Conservation (phyloP, 2,888 invertebrate genomes). For the Mythimna impura region DNA sequence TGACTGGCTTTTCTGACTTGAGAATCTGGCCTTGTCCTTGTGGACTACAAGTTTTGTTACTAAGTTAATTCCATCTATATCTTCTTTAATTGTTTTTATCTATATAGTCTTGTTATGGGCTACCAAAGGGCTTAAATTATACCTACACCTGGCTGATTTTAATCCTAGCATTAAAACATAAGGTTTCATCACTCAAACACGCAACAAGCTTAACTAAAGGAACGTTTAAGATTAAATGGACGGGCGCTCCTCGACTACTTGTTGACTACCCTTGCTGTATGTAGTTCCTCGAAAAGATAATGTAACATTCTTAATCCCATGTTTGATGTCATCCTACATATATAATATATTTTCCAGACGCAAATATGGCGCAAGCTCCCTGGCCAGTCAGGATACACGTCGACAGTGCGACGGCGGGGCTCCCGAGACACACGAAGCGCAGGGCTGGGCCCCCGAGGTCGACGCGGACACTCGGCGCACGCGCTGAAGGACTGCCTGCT, state of each 20-base stretch:
- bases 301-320: background rate
- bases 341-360: constrained; percentile 66
- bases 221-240: constrained; percentile 4
- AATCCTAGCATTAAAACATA: constrained; percentile 7
- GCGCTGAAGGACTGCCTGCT: constrained; percentile 95
- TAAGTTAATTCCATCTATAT: background rate
- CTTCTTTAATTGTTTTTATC: background rate
- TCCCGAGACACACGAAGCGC: constrained; percentile 85
- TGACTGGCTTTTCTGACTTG: too few species aligned
- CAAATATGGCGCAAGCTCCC: constrained; percentile 90
- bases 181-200: constrained; percentile 13
- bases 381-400: constrained; percentile 88
- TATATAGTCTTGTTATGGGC: background rate
- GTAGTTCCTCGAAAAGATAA: too few species aligned
- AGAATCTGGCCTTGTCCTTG: too few species aligned
- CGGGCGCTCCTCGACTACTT: background rate
- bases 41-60: background rate
- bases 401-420: constrained; percentile 81
- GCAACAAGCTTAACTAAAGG: constrained; percentile 10
- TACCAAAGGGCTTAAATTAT: background rate
- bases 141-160: background rate
- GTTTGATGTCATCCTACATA: background rate
- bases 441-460: constrained; percentile 91
- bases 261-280: background rate
- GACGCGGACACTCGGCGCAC: constrained; percentile 95